phyloP scores from a whole-genome alignment of 2,797 vertebrate species.

The Hybognathus amarus region DNA sequence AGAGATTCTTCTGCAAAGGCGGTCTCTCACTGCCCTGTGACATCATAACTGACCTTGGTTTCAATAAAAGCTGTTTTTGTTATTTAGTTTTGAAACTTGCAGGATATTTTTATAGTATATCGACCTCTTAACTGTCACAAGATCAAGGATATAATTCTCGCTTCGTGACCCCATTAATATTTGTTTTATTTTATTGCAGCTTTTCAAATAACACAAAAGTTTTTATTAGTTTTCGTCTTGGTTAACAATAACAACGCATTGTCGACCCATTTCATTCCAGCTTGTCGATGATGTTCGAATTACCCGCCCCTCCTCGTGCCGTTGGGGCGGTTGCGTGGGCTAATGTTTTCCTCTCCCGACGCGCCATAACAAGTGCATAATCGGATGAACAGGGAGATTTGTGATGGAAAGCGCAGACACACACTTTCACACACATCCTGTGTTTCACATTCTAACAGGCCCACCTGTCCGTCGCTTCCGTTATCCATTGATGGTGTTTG shows the following conservation, averaged over 20 bases:
- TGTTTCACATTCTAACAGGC: constrained; percentile 53
- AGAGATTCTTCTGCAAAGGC: too few relatives aligned
- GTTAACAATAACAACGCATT: neutral
- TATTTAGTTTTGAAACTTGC: too few relatives aligned
- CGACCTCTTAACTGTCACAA: too few relatives aligned
- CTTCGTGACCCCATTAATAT: neutral
- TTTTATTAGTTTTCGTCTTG: neutral
- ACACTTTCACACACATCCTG: constrained; percentile 52
- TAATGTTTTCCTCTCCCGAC: constrained; percentile 48
- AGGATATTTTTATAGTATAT: too few relatives aligned
- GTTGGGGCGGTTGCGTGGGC: constrained; percentile 54
- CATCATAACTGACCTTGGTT: too few relatives aligned
- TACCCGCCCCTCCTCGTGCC: constrained; percentile 54
- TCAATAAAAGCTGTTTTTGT: too few relatives aligned
- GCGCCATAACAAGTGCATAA: constrained; percentile 24
- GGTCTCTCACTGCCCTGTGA: too few relatives aligned
- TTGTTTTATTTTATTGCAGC: neutral
- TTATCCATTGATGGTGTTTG: constrained; percentile 31
- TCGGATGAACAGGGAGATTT: constrained; percentile 40
- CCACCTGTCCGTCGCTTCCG: constrained; percentile 47
- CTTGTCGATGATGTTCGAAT: constrained; percentile 31
- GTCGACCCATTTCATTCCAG: constrained; percentile 41
- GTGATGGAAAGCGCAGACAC: constrained; percentile 55
- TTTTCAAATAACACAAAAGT: neutral
- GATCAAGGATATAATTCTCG: too few relatives aligned